phyloP scores from a whole-genome alignment of 2,888 invertebrate species.

The Chrysolina oricalcia region DNA sequence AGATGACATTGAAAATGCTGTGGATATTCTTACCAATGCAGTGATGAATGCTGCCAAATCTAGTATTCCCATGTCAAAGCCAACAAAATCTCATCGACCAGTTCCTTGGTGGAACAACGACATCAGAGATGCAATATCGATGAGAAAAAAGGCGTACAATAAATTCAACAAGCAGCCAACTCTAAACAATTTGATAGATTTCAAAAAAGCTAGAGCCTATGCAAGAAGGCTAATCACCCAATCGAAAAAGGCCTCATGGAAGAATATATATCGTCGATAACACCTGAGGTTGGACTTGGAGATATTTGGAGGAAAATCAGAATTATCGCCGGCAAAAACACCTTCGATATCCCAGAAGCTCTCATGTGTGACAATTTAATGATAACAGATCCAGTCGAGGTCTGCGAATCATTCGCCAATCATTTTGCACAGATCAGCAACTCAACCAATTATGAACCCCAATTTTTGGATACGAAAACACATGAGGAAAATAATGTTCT shows the following conservation, averaged over 20 bases:
- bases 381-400: not conserved
- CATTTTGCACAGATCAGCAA: too few species aligned
- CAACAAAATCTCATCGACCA: conserved; percentile 12
- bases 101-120: conserved; percentile 29
- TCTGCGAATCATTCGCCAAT: conserved; percentile 7
- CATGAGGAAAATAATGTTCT: too few species aligned
- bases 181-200: too few species aligned
- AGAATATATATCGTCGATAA: conserved; percentile 8
- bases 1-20: too few species aligned
- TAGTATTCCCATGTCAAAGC: conserved; percentile 26
- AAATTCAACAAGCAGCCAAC: too few species aligned
- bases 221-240: too few species aligned
- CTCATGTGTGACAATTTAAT: not conserved
- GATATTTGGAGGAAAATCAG: too few species aligned
- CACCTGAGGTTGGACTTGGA: conserved; percentile 16
- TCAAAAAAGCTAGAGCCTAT: conserved; percentile 7
- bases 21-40: conserved; percentile 1
- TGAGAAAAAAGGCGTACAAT: too few species aligned
- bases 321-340: conserved; percentile 21
- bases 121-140: too few species aligned
- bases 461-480: too few species aligned
- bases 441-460: too few species aligned
- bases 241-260: too few species aligned
- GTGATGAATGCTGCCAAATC: conserved; percentile 5
- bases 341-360: not conserved